Evolutionary conservation across 92 coral and sea anemone species (phyloP).

Genomic region (Phenganax marumi): DNA sequence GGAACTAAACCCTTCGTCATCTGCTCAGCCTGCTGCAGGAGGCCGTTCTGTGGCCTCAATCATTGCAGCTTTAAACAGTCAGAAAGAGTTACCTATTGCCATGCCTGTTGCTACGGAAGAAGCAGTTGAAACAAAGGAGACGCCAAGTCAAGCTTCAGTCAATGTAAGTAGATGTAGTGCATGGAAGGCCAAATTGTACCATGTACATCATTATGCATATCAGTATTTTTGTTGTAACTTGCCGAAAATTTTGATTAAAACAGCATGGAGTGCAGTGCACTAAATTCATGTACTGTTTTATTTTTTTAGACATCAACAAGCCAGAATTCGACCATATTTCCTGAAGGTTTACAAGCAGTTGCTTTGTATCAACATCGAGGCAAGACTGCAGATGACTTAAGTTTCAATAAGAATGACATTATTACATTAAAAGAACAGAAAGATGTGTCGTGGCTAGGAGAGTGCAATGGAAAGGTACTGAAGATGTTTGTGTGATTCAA

Average conservation of each 20-base stretch:
- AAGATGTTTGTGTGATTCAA: background rate
- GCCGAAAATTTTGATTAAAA: background rate
- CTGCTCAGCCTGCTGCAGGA: constrained; percentile 62
- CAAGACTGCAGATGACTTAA: constrained; percentile 74
- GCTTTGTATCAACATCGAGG: constrained; percentile 88
- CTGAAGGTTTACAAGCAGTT: constrained; percentile 72
- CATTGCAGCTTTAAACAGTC: constrained; percentile 37
- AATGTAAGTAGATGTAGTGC: background rate
- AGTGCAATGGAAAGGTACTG: constrained; percentile 71
- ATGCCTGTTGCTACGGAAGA: constrained; percentile 2
- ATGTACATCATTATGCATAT: too few species aligned
- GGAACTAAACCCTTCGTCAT: constrained; percentile 36
- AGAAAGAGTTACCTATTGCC: constrained; percentile 33
- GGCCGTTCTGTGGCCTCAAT: constrained; percentile 46
- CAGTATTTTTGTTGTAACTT: background rate
- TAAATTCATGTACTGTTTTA: background rate
- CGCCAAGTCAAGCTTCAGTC: constrained; percentile 5
- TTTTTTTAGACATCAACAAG: background rate
- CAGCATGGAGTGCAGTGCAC: background rate
- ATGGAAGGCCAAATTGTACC: background rate
- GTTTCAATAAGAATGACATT: constrained; percentile 82
- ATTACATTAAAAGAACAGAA: constrained; percentile 81
- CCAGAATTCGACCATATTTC: constrained; percentile 48
- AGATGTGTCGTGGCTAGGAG: constrained; percentile 98
- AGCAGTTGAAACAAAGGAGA: background rate